These are phyloP conservation scores for Chrysomallon squamiferum DNA, from an alignment of 1,140 invertebrate genomes.

Conservation along the genomic window DNA sequence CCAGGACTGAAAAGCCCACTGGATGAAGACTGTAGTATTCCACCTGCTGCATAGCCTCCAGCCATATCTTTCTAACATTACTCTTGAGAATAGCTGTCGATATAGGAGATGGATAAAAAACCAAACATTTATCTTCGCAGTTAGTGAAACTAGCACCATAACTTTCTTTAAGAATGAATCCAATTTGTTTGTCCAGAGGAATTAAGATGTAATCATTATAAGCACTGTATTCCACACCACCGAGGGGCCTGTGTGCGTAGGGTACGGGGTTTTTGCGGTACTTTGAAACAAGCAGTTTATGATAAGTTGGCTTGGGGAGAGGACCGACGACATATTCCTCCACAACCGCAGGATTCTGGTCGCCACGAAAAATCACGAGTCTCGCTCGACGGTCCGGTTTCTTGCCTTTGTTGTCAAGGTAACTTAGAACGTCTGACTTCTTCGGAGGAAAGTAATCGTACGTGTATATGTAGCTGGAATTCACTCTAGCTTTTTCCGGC, in stretches of 20 bases:
- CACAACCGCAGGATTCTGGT: not conserved
- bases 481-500: not conserved
- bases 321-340: slow-evolving; percentile 3
- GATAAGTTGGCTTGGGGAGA: not conserved
- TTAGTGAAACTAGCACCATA: slow-evolving; percentile 29
- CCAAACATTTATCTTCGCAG: slow-evolving; percentile 35
- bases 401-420: not conserved
- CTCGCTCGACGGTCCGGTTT: not conserved
- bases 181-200: not conserved
- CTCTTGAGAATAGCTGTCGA: slow-evolving; percentile 19
- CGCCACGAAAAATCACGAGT: not conserved
- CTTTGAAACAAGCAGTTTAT: not conserved
- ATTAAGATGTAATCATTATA: not conserved
- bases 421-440: not conserved
- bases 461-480: not conserved
- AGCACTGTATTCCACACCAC: not conserved
- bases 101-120: slow-evolving; percentile 11
- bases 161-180: slow-evolving; percentile 34
- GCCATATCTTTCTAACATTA: slow-evolving; percentile 26
- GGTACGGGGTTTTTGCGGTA: not conserved
- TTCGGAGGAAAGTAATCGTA: not conserved
- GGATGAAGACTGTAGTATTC: slow-evolving; percentile 27
- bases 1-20: slow-evolving; percentile 29
- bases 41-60: slow-evolving; percentile 16
- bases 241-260: not conserved